A percentile compares a stretch with the other conserved stretches of the same genome.
phyloP scores from a whole-genome alignment of 2,888 invertebrate species.

The Drosophila seclusa region DNA sequence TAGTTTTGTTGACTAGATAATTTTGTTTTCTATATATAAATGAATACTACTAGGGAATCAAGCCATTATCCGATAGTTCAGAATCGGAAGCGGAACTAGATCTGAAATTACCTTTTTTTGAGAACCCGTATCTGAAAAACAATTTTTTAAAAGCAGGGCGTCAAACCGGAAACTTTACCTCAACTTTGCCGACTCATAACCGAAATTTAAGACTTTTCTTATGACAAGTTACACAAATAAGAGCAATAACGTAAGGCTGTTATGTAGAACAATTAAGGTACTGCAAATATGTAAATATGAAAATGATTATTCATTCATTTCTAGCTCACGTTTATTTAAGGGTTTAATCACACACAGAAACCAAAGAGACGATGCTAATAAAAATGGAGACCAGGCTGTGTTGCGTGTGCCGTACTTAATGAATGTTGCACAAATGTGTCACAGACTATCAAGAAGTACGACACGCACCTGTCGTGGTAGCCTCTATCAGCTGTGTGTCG shows the following conservation, averaged over 20 bases:
- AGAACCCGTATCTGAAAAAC: neutral
- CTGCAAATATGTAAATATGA: neutral
- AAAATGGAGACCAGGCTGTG: conserved; percentile 9
- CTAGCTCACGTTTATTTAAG: neutral
- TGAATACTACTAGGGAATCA: neutral
- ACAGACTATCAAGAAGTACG: conserved; percentile 34
- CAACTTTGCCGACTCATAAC: neutral
- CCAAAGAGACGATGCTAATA: conserved; percentile 9
- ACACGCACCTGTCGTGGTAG: conserved; percentile 52
- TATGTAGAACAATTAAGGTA: neutral
- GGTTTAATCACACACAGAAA: neutral
- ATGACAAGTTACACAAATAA: neutral
- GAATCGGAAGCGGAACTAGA: neutral
- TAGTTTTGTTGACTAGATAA: neutral
- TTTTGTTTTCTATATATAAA: neutral
- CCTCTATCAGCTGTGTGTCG: conserved; percentile 21
- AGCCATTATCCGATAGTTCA: neutral
- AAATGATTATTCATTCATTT: neutral
- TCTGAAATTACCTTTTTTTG: neutral
- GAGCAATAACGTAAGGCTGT: neutral
- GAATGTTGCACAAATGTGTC: conserved; percentile 68
- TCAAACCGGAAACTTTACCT: neutral
- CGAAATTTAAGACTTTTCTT: neutral
- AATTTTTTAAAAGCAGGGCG: neutral
- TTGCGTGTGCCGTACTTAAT: conserved; percentile 54